A percentile compares a stretch with the other conserved stretches of the same genome.
Evolutionary conservation across 2,888 invertebrate genomes (phyloP).

Genomic region (Aproaerema taeniolella): DNA sequence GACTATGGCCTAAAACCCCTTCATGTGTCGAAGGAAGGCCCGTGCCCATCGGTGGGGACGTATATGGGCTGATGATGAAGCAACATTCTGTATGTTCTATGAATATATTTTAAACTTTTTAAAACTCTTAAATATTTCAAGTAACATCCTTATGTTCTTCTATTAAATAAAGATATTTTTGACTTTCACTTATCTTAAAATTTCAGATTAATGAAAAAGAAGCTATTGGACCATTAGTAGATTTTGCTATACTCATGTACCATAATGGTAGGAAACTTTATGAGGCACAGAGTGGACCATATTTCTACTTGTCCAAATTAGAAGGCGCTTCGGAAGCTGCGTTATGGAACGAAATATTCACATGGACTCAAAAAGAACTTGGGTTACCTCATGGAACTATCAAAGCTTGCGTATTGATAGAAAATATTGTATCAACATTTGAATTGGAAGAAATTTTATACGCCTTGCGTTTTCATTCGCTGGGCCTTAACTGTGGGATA

Average conservation of each 20-base stretch:
- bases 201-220: conserved; percentile 77
- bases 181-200: too few species aligned
- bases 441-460: conserved; percentile 83
- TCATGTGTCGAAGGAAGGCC: too few species aligned
- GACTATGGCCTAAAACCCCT: too few species aligned
- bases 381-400: conserved; percentile 79
- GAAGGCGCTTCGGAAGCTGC: conserved; percentile 80
- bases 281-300: conserved; percentile 79
- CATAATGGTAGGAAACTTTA: conserved; percentile 77
- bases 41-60: too few species aligned
- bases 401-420: conserved; percentile 84
- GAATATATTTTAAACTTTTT: too few species aligned
- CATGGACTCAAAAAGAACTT: conserved; percentile 77
- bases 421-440: conserved; percentile 82
- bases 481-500: conserved; percentile 85
- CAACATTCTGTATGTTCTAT: too few species aligned
- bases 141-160: too few species aligned
- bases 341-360: conserved; percentile 83
- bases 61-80: too few species aligned
- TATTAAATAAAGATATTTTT: too few species aligned
- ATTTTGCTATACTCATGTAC: conserved; percentile 82
- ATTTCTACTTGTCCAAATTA: conserved; percentile 84
- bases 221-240: conserved; percentile 81
- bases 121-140: too few species aligned
- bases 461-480: conserved; percentile 80